A percentile compares a stretch with the other conserved stretches of the same genome.
These are phyloP conservation scores for Sphaeridia pumilis DNA, from an alignment of 2,888 invertebrate genomes.

Conservation along the genomic window DNA sequence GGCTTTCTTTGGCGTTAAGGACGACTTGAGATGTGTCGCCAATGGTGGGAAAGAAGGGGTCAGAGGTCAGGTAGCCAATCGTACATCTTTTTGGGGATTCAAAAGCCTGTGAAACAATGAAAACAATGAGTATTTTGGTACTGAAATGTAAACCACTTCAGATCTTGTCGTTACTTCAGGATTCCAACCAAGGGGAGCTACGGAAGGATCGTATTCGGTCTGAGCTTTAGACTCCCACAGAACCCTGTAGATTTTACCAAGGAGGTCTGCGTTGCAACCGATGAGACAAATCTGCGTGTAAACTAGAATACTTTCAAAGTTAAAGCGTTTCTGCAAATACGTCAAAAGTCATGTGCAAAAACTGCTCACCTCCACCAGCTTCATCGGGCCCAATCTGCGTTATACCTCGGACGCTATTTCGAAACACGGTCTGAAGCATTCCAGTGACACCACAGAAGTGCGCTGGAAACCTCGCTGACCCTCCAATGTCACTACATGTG, in stretches of 20 bases:
- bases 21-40: constrained; percentile 19
- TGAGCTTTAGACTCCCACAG: background rate
- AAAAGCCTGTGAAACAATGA: background rate
- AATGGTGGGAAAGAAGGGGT: constrained; percentile 18
- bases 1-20: constrained; percentile 15
- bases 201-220: background rate
- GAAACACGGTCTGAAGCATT: constrained; percentile 40
- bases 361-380: constrained; percentile 14
- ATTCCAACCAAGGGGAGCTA: constrained; percentile 4
- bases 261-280: background rate
- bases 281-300: background rate
- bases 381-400: constrained; percentile 5
- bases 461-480: constrained; percentile 43
- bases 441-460: constrained; percentile 42
- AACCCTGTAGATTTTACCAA: constrained; percentile 1
- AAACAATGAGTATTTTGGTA: too few relatives aligned
- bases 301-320: too few relatives aligned
- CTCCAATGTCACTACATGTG: constrained; percentile 38
- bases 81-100: constrained; percentile 8
- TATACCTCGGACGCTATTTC: constrained; percentile 37
- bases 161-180: background rate
- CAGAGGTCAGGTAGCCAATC: constrained; percentile 22
- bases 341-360: too few relatives aligned
- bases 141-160: background rate
- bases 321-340: too few relatives aligned